These are phyloP conservation scores for Eospalax fontanierii DNA, from an alignment of 2,797 vertebrate genomes.

Conservation along the genomic window DNA sequence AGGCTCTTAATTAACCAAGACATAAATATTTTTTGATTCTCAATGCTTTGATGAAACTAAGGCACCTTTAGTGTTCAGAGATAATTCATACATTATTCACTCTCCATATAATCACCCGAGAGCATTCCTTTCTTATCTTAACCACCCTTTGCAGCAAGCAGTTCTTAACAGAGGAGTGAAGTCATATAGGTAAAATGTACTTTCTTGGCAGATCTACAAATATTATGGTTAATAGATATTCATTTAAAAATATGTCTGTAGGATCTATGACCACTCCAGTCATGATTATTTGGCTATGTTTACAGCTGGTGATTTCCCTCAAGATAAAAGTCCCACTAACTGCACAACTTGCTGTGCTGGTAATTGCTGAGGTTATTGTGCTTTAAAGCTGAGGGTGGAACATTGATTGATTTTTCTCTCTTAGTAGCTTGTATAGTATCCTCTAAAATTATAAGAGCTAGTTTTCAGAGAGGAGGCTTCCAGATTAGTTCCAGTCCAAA, in stretches of 20 bases:
- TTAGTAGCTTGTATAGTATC: no score
- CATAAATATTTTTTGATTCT: neutral
- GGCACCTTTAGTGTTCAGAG: neutral
- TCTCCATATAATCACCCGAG: neutral
- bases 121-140: conserved; percentile 12
- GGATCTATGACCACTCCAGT: no score
- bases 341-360: no score
- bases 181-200: neutral
- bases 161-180: conserved; percentile 12
- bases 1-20: neutral
- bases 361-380: no score
- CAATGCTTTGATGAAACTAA: neutral
- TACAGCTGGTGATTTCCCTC: no score
- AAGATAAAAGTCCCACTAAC: no score
- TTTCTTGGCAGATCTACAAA: neutral
- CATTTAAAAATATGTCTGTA: neutral
- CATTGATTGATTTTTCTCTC: no score
- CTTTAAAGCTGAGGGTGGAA: no score
- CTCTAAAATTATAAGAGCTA: no score
- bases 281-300: no score
- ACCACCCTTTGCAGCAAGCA: neutral
- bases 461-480: no score
- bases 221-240: neutral
- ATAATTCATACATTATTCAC: conserved; percentile 35
- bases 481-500: no score